These are phyloP conservation scores for Cliona cf. orientalis DNA, from an alignment of 37 sponge, comb jelly and placozoan genomes.

Conservation along the genomic window DNA sequence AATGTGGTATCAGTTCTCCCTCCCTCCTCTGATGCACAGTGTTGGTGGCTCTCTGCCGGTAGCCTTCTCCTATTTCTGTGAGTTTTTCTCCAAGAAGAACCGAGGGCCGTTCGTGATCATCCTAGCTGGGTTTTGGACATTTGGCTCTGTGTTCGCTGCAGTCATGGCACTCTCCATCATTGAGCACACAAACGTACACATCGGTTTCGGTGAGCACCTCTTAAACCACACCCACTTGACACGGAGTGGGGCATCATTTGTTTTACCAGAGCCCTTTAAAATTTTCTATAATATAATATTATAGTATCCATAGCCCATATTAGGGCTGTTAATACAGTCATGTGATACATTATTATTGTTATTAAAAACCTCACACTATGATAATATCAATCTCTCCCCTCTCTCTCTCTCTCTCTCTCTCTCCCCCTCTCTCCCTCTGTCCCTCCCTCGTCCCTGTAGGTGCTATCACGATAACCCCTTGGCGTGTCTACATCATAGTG, in stretches of 20 bases:
- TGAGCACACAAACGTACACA: too few species aligned
- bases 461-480: constrained; percentile 50
- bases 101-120: constrained; percentile 68
- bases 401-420: constrained; percentile 4
- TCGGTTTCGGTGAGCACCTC: too few species aligned
- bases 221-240: too few species aligned
- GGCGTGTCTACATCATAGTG: constrained; percentile 81
- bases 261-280: too few species aligned
- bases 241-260: too few species aligned
- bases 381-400: neutral
- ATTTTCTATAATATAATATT: too few species aligned
- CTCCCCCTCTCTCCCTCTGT: neutral
- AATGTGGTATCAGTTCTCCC: too few species aligned
- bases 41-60: constrained; percentile 92
- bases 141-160: constrained; percentile 73
- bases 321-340: too few species aligned
- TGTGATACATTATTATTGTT: neutral
- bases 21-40: constrained; percentile 20
- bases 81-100: constrained; percentile 71
- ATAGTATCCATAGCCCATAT: too few species aligned
- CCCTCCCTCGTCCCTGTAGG: constrained; percentile 16
- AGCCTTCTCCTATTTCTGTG: constrained; percentile 86
- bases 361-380: neutral
- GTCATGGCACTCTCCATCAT: constrained; percentile 67
- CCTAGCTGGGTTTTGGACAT: constrained; percentile 83